Evolutionary conservation across 2,797 vertebrate genomes (phyloP).

Genomic region (Alectoris magna): DNA sequence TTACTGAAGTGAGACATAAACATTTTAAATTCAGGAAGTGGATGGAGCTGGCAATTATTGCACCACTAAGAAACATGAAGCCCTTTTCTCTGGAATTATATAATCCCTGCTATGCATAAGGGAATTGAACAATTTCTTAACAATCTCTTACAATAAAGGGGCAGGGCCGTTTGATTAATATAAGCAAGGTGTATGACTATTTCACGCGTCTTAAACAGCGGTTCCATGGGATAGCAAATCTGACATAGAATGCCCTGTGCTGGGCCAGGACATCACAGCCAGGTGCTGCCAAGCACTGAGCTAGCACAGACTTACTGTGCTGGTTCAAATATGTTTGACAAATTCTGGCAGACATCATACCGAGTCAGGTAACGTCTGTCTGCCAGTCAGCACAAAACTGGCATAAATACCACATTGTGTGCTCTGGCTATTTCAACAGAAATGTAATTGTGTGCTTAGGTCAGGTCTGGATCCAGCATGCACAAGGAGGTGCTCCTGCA

Average conservation of each 20-base stretch:
- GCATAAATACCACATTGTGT: slow-evolving; percentile 5
- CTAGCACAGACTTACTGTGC: not conserved
- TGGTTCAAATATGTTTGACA: slow-evolving; percentile 28
- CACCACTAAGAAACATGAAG: not conserved
- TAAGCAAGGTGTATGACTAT: not conserved
- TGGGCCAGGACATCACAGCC: not conserved
- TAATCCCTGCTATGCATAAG: not conserved
- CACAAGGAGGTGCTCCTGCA: slow-evolving; percentile 37
- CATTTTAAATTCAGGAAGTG: slow-evolving; percentile 26
- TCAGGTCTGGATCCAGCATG: not conserved
- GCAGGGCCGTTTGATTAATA: not conserved
- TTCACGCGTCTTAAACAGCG: not conserved
- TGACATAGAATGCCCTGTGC: not conserved
- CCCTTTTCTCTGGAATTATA: slow-evolving; percentile 29
- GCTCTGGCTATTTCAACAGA: slow-evolving; percentile 48
- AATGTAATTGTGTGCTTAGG: slow-evolving; percentile 33
- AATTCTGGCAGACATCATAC: not conserved
- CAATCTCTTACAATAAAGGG: not conserved
- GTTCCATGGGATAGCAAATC: not conserved
- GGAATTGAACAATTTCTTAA: slow-evolving; percentile 14
- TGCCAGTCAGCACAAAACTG: slow-evolving; percentile 41
- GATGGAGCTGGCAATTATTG: slow-evolving; percentile 5
- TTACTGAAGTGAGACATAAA: not conserved
- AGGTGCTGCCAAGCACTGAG: not conserved
- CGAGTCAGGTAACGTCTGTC: slow-evolving; percentile 12